These are phyloP conservation scores for Halocynthia roretzi DNA, from an alignment of 23 tunicate species.

Conservation along the genomic window DNA sequence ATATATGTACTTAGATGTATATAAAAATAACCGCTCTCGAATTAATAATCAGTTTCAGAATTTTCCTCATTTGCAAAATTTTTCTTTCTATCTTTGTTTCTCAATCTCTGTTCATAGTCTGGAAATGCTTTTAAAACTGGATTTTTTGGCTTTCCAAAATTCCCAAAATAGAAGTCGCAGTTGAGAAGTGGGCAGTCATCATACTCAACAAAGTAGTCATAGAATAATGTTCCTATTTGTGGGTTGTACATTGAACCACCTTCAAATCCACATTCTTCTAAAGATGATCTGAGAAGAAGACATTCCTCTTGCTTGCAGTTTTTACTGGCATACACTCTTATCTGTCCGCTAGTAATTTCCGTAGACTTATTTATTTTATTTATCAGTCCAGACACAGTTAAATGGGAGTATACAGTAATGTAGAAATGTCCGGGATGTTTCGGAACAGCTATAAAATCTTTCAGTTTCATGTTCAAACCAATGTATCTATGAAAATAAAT, in stretches of 20 bases:
- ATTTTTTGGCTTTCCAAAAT: conserved; percentile 44
- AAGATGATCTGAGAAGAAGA: conserved; percentile 20
- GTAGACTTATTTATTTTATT: conserved; percentile 32
- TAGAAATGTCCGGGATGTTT: conserved; percentile 69
- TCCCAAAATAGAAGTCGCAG: conserved; percentile 76
- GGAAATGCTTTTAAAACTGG: conserved; percentile 69
- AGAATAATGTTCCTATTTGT: conserved; percentile 34
- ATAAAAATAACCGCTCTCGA: too few species aligned
- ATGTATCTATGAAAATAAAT: conserved; percentile 27
- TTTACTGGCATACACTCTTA: conserved; percentile 43
- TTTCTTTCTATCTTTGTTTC: not conserved
- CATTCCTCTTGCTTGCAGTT: conserved; percentile 36
- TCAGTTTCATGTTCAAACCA: conserved; percentile 46
- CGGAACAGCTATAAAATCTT: conserved; percentile 37
- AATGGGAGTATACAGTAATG: conserved; percentile 33
- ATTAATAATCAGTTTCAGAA: not conserved
- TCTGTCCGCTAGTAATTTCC: conserved; percentile 45
- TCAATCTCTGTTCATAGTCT: conserved; percentile 18
- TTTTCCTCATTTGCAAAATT: not conserved
- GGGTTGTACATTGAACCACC: conserved; percentile 63
- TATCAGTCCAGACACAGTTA: conserved; percentile 36
- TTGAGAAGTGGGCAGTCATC: conserved; percentile 83
- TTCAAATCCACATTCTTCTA: conserved; percentile 61
- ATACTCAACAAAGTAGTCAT: conserved; percentile 73
- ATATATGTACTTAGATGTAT: too few species aligned